Percentiles rank a stretch among this genome's conserved stretches.
These are phyloP conservation scores for Pantherophis vulpinus DNA, from an alignment of 2,797 vertebrate species.

Conservation along the genomic window DNA sequence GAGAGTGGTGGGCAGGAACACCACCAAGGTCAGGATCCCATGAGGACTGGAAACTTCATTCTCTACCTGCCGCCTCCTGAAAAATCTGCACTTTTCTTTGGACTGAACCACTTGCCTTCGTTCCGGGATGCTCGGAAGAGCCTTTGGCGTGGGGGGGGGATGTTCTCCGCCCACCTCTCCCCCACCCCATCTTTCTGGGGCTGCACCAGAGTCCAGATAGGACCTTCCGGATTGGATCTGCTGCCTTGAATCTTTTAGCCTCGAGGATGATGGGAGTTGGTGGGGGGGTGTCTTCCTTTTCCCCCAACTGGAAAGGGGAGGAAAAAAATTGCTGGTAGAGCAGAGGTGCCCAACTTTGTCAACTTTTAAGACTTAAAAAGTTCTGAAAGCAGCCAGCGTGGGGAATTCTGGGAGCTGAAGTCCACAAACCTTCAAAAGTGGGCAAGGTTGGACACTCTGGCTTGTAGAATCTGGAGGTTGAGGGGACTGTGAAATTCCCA, in stretches of 20 bases:
- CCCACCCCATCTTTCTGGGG: not conserved
- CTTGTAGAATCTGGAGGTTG: not conserved
- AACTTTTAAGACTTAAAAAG: no score
- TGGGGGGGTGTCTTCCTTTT: not conserved
- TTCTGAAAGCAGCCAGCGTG: no score
- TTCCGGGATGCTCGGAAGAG: not conserved
- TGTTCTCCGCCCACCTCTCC: not conserved
- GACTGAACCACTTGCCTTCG: not conserved
- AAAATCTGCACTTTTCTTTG: not conserved
- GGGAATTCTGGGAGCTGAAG: not conserved
- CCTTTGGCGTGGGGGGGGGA: not conserved
- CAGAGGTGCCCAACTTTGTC: not conserved
- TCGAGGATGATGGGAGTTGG: not conserved
- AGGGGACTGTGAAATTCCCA: not conserved
- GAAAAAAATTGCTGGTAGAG: fast-evolving
- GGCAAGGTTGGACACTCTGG: not conserved
- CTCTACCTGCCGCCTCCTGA: not conserved
- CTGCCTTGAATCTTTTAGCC: not conserved
- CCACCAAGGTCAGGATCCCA: not conserved
- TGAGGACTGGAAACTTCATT: not conserved
- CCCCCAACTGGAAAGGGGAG: not conserved
- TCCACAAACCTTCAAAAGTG: not conserved
- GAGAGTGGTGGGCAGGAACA: not conserved
- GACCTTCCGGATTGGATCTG: not conserved
- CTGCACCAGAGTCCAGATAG: not conserved